phyloP scores from a whole-genome alignment of 1,140 invertebrate genomes.

The Drosophila takahashii region DNA sequence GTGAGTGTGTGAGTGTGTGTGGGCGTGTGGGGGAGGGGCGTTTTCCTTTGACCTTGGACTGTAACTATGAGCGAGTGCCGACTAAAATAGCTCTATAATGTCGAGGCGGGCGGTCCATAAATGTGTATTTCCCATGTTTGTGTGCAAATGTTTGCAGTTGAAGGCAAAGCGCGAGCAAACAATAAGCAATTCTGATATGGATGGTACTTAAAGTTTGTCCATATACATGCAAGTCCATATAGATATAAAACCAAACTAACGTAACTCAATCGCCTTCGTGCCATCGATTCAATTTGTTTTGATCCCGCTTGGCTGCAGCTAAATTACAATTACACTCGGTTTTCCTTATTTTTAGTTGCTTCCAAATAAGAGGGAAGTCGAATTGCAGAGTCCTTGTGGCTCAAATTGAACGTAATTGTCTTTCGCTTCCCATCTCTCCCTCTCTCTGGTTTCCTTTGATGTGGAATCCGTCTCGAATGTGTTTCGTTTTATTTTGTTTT shows the following conservation, averaged over 20 bases:
- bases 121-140: neutral
- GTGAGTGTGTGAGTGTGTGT: slow-evolving; percentile 3
- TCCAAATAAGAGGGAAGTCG: slow-evolving; percentile 13
- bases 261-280: slow-evolving; percentile 56
- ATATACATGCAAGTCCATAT: slow-evolving; percentile 3
- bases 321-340: slow-evolving; percentile 73
- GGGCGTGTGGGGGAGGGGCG: neutral
- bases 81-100: slow-evolving; percentile 75
- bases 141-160: slow-evolving; percentile 61
- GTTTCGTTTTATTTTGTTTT: slow-evolving; percentile 45
- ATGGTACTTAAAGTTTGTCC: slow-evolving; percentile 60
- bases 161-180: slow-evolving; percentile 62
- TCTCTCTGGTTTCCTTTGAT: slow-evolving; percentile 20
- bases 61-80: slow-evolving; percentile 52
- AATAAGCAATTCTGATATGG: slow-evolving; percentile 66
- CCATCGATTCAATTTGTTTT: slow-evolving; percentile 59
- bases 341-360: slow-evolving; percentile 47
- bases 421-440: neutral
- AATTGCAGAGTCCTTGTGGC: slow-evolving; percentile 35
- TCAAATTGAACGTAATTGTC: slow-evolving; percentile 73
- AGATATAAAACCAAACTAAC: slow-evolving; percentile 5
- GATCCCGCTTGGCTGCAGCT: slow-evolving; percentile 52
- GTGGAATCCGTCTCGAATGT: slow-evolving; percentile 28
- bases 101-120: slow-evolving; percentile 13
- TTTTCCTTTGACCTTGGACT: slow-evolving; percentile 47